A percentile compares a stretch with the other conserved stretches of the same genome.
Evolutionary conservation across 2,888 invertebrate genomes (phyloP).

Genomic region (Entomobrya proxima): DNA sequence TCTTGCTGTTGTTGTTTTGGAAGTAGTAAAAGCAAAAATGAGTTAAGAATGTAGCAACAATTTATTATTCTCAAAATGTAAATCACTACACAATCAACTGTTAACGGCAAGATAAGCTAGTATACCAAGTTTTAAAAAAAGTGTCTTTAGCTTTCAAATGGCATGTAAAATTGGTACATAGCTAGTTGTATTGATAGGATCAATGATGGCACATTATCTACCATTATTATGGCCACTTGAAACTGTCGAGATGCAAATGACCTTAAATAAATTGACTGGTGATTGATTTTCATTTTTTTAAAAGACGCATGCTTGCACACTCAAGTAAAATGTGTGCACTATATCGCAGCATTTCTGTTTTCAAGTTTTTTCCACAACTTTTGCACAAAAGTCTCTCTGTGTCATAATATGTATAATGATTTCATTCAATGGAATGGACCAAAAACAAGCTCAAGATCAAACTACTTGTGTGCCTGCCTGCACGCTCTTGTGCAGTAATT

Average conservation of each 20-base stretch:
- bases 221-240: conserved; percentile 52
- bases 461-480: conserved; percentile 23
- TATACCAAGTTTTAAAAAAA: too few species aligned
- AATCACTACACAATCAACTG: too few species aligned
- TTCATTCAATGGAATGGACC: conserved; percentile 26
- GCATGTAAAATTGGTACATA: too few species aligned
- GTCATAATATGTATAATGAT: conserved; percentile 1
- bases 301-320: conserved; percentile 17
- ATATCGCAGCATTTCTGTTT: background rate
- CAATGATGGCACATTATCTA: conserved; percentile 24
- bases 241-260: conserved; percentile 58
- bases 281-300: conserved; percentile 61
- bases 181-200: background rate
- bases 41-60: too few species aligned
- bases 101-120: too few species aligned
- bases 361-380: conserved; percentile 52
- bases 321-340: background rate
- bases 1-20: background rate
- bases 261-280: conserved; percentile 65
- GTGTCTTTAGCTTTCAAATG: too few species aligned
- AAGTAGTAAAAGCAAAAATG: conserved; percentile 28
- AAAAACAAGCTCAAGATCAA: conserved; percentile 57
- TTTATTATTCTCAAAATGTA: too few species aligned
- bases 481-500: background rate
- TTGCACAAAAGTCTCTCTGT: background rate